Percentiles rank a stretch among this genome's conserved stretches.
Evolutionary conservation across 2,888 invertebrate genomes (phyloP).

Genomic region (Ditylenchus weischeri): DNA sequence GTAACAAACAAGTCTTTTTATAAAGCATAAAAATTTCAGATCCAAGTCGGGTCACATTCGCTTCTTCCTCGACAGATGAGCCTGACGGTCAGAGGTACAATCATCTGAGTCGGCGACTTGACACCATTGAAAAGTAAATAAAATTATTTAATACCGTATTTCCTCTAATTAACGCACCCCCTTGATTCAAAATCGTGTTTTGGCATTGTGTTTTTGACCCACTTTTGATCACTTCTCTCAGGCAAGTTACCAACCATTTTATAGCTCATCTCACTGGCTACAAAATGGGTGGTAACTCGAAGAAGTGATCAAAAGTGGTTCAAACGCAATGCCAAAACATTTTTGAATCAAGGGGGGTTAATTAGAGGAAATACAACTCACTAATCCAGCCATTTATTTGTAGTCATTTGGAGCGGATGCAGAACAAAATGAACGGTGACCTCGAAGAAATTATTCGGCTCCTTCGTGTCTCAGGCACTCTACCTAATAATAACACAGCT

Average conservation of each 20-base stretch:
- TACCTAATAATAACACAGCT: not conserved
- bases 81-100: conserved; percentile 30
- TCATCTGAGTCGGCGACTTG: conserved; percentile 36
- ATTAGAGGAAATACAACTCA: too few species aligned
- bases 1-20: too few species aligned
- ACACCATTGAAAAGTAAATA: conserved; percentile 40
- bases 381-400: conserved; percentile 13
- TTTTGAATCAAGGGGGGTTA: too few species aligned
- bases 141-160: not conserved
- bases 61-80: conserved; percentile 19
- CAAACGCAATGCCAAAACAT: too few species aligned
- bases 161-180: too few species aligned
- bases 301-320: too few species aligned
- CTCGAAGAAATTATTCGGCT: conserved; percentile 68
- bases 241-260: too few species aligned
- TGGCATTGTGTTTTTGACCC: too few species aligned
- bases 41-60: conserved; percentile 31
- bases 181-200: too few species aligned
- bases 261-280: too few species aligned
- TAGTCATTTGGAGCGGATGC: conserved; percentile 69
- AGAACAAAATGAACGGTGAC: conserved; percentile 73
- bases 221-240: too few species aligned
- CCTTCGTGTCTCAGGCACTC: conserved; percentile 6
- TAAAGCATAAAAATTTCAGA: conserved; percentile 22
- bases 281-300: too few species aligned